Evolutionary conservation across 2,113 vertebrate species (phyloP).

Genomic region (Eira barbara): DNA sequence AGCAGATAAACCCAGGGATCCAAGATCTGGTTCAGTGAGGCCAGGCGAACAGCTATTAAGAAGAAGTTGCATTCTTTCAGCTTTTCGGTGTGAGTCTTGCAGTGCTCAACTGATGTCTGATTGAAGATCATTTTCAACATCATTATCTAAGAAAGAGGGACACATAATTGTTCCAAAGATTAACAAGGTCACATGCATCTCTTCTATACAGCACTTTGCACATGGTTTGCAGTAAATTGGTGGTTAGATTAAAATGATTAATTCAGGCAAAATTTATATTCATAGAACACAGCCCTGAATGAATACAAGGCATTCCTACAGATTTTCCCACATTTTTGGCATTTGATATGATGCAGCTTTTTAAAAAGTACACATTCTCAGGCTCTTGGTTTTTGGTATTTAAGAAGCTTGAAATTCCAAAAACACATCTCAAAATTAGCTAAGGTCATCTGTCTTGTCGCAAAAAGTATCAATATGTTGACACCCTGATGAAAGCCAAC

Average conservation of each 20-base stretch:
- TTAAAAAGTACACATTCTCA: neutral
- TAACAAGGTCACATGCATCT: neutral
- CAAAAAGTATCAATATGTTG: neutral
- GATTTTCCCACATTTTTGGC: conserved; percentile 19
- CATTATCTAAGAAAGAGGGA: conserved; percentile 82
- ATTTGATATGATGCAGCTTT: neutral
- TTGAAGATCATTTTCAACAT: conserved; percentile 93
- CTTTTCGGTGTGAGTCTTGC: conserved; percentile 77
- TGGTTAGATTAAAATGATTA: neutral
- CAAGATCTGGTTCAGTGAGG: conserved; percentile 97
- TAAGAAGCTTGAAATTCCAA: neutral
- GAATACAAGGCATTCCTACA: neutral
- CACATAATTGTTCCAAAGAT: conserved; percentile 28
- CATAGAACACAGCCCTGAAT: neutral
- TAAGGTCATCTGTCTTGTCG: neutral
- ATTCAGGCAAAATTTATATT: neutral
- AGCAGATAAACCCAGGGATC: conserved; percentile 99
- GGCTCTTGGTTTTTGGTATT: neutral
- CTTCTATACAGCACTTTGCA: neutral
- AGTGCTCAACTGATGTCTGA: conserved; percentile 86
- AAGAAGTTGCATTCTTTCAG: conserved; percentile 89
- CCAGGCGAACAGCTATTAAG: conserved; percentile 92
- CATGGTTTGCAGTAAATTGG: neutral
- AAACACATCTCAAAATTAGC: conserved; percentile 25
- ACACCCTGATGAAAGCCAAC: neutral